Evolutionary conservation across 2,888 invertebrate genomes (phyloP).

Genomic region (Amphipoea oculea): DNA sequence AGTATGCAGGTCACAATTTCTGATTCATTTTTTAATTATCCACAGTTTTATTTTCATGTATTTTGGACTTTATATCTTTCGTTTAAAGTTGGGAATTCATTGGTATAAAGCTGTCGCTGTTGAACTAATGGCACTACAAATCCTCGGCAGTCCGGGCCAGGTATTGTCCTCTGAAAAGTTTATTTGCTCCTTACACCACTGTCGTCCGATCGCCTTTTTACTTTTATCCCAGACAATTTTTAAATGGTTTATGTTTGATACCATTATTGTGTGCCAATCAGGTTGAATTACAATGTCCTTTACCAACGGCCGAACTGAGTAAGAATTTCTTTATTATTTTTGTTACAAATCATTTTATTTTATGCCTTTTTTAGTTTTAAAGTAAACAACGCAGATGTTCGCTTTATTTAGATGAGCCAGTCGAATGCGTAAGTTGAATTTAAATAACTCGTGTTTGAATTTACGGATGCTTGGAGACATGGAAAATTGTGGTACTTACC

Average conservation of each 20-base stretch:
- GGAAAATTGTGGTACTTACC: constrained; percentile 59
- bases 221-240: constrained; percentile 89
- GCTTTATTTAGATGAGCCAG: constrained; percentile 86
- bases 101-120: constrained; percentile 66
- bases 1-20: constrained; percentile 79
- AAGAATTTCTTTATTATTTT: constrained; percentile 86
- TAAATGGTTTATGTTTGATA: constrained; percentile 90
- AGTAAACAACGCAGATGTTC: constrained; percentile 84
- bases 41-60: constrained; percentile 34
- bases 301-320: constrained; percentile 86
- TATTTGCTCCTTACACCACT: constrained; percentile 86
- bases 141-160: constrained; percentile 84
- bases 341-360: constrained; percentile 87
- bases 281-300: constrained; percentile 90
- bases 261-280: constrained; percentile 91
- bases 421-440: constrained; percentile 80
- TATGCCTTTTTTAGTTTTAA: constrained; percentile 81
- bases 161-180: constrained; percentile 86
- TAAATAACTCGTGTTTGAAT: constrained; percentile 82
- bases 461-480: constrained; percentile 68
- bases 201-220: constrained; percentile 84
- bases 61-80: constrained; percentile 54
- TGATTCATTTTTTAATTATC: constrained; percentile 81
- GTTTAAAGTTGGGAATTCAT: constrained; percentile 63
- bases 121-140: constrained; percentile 89